Base-by-base conservation (phyloP, 2,113 vertebrate genomes). In the Murina feae region DNA sequence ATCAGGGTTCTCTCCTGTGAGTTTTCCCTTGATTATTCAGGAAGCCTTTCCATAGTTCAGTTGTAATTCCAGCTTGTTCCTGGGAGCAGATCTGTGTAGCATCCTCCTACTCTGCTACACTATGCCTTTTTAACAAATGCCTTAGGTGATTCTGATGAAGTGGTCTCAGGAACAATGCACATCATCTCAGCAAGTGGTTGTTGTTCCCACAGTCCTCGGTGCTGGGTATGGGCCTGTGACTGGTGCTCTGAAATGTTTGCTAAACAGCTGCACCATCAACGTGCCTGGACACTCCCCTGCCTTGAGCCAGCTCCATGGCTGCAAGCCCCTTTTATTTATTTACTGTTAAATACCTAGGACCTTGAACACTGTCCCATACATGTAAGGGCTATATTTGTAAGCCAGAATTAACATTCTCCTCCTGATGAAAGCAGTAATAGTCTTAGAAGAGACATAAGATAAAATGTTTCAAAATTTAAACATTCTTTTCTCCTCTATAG, bases 401-500 rank as follows among this genome's bases (percentile, higher is more conserved):
- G 42, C 9, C 32, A 90, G n/a, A 93, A 90, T 88, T 93, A 92
- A 91, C 11, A 37, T 87, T 68, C 85, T 94, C 35, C 35, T 30
- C 90, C 30, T 55, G 44, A 78, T 85, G 49, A 92, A 72, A 90
- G 42, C 74, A 94, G 32, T 83, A 85, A 1, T 51, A 8, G 69
- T 95, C 79, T 72, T 79, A 23, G 6, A 85, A 32, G 3, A 87
- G 32, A 79, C 32, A 42, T 28, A 91, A 86, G n/a, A 82, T 60
- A 72, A 72, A 91, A 92, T 66, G 44, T 84, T 60, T 53, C 25
- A 10, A 79, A 49, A 66, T 71, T 23, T 86, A 91, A 94, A 72
- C 35, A 51, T 71, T 78, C 20, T 96, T 92, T 86, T 35, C 42
- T 78, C 35, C 23, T 93, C 16, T 69, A 28, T 25, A 87, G 49